Percentiles rank a stretch among this genome's conserved stretches.
These are phyloP conservation scores for Rhopalosiphum padi DNA, from an alignment of 1,140 invertebrate genomes.

Conservation along the genomic window DNA sequence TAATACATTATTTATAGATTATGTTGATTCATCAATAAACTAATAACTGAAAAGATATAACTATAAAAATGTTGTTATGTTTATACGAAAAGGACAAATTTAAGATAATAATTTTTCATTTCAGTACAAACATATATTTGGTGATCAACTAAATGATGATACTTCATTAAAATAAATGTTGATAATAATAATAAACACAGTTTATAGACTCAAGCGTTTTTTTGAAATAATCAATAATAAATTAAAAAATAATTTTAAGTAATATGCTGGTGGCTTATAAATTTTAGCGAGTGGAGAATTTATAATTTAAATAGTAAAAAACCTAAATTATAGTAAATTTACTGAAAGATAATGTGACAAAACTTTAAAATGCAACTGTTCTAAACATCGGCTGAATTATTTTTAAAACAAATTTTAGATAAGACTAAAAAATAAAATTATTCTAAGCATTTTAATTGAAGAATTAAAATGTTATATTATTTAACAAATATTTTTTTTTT, in stretches of 20 bases:
- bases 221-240: background rate
- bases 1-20: background rate
- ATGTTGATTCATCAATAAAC: background rate
- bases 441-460: background rate
- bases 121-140: background rate
- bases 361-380: background rate
- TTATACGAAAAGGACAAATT: background rate
- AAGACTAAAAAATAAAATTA: background rate
- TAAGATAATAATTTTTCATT: background rate
- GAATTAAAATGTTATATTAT: background rate
- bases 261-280: background rate
- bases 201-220: background rate
- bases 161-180: background rate
- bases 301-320: background rate
- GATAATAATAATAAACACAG: background rate
- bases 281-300: background rate
- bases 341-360: background rate
- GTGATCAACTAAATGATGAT: background rate
- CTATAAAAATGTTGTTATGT: background rate
- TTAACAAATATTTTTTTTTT: too few relatives aligned
- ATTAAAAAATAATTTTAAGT: background rate
- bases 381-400: background rate
- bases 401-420: background rate
- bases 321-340: background rate
- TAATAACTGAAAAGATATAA: background rate